Percentiles rank a stretch among this genome's conserved stretches.
These are phyloP conservation scores for Bombyx huttoni DNA, from an alignment of 2,888 invertebrate species.

Conservation along the genomic window DNA sequence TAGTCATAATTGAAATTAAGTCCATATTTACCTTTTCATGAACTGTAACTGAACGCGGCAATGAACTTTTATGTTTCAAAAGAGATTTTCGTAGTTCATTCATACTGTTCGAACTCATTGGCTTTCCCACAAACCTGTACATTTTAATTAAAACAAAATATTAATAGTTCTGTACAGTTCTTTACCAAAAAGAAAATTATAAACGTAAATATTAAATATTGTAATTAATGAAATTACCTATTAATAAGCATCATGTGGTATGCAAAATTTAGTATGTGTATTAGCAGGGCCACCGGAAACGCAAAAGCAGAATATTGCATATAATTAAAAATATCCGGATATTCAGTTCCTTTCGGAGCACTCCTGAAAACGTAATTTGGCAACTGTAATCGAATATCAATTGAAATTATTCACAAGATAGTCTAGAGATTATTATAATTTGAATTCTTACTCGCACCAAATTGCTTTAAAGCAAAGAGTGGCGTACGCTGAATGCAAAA, in stretches of 20 bases:
- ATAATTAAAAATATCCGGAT: constrained; percentile 43
- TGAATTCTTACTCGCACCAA: constrained; percentile 27
- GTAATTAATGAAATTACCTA: constrained; percentile 19
- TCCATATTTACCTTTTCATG: constrained; percentile 28
- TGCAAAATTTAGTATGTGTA: constrained; percentile 25
- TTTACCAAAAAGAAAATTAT: too few relatives aligned
- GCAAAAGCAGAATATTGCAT: constrained; percentile 39
- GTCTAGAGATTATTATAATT: too few relatives aligned
- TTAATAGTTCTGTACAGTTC: too few relatives aligned
- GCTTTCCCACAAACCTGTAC: constrained; percentile 13
- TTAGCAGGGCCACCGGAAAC: constrained; percentile 31
- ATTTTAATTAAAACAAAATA: too few relatives aligned
- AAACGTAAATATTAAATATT: too few relatives aligned
- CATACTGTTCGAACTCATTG: constrained; percentile 20
- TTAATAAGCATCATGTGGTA: constrained; percentile 30
- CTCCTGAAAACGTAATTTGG: constrained; percentile 12
- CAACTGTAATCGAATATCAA: background rate
- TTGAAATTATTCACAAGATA: background rate
- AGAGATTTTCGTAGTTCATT: constrained; percentile 17
- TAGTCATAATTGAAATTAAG: background rate
- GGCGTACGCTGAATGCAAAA: constrained; percentile 29
- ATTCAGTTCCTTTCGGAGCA: constrained; percentile 8
- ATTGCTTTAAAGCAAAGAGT: constrained; percentile 26
- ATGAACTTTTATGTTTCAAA: constrained; percentile 10
- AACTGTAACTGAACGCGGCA: constrained; percentile 17